Base-by-base conservation (phyloP, 2,888 invertebrate genomes). In the Anarsia innoxiella region DNA sequence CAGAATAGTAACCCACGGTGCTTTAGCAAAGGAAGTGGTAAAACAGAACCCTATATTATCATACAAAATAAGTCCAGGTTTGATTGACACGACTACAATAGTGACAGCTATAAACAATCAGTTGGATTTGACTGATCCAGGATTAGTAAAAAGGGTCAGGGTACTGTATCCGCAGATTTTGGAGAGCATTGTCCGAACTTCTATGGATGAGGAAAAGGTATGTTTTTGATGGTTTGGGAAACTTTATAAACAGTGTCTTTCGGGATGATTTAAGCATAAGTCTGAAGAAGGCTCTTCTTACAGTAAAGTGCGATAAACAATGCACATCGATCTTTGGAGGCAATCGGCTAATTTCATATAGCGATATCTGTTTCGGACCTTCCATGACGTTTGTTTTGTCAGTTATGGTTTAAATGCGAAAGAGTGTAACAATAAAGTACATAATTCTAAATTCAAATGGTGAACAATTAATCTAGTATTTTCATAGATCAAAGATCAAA, bases 1-100 rank as follows among this genome's bases (percentile, higher is more conserved):
- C 52, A 84, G 84, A 34, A 72, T 84, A 53, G 75, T 79, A 25
- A 57, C 79, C 3, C 84, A 86, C 42, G 83, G 83, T 6, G 74
- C 80, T 0, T 41, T 86, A 40, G 83, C 86, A 1, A 82, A 78
- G 44, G 83, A 83, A 49, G 73, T 86, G 4, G 70, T 86, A 0
- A 70, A 68, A 12, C 82, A 83, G 39, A 86, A 83, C 41, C 47
- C 66, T 0, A 67, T 86, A 1, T 46, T 86, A 1, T 71, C 79
- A 31, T 75, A 58, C 39, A 84, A 84, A 46, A 64, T 86, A 29
- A 51, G 72, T 0, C 80, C 85, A 0, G 55, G 67, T 1, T 42
- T 86, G 1, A 55, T 69, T 1, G 68, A 78, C 27, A 52, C 68
- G 0, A 65, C 66, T 1, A 59, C 59, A 0, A 46, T 80, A 1